phyloP scores from a whole-genome alignment of 2,888 invertebrate genomes.

The Polydesmus complanatus region DNA sequence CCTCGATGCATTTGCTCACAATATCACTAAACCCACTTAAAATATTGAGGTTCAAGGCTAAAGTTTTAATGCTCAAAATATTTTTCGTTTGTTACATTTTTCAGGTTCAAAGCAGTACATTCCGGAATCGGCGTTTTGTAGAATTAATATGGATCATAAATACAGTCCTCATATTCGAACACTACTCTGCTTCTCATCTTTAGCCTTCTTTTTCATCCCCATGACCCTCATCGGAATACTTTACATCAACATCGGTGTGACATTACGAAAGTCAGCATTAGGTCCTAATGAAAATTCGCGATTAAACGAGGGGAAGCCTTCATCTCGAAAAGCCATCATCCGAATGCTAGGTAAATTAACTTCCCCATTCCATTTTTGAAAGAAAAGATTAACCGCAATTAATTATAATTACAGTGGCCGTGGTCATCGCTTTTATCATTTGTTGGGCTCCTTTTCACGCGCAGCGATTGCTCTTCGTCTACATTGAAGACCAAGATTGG shows the following conservation, averaged over 20 bases:
- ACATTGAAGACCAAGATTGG: slow-evolving; percentile 33
- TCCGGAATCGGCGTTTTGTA: slow-evolving; percentile 64
- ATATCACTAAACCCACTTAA: too few species aligned
- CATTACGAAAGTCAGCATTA: slow-evolving; percentile 16
- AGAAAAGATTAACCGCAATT: neutral
- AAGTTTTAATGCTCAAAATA: too few species aligned
- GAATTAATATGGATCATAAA: slow-evolving; percentile 39
- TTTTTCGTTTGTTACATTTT: neutral
- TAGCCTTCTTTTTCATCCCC: slow-evolving; percentile 66
- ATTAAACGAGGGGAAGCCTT: slow-evolving; percentile 14
- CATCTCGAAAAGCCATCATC: slow-evolving; percentile 25
- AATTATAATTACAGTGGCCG: slow-evolving; percentile 52
- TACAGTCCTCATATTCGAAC: slow-evolving; percentile 46
- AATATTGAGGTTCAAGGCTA: too few species aligned
- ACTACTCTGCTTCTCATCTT: slow-evolving; percentile 62
- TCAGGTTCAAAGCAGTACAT: slow-evolving; percentile 16
- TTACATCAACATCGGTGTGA: slow-evolving; percentile 55
- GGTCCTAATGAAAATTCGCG: slow-evolving; percentile 5
- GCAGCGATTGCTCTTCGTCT: slow-evolving; percentile 70
- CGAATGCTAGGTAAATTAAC: slow-evolving; percentile 29
- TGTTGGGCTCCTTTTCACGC: slow-evolving; percentile 96
- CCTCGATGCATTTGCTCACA: too few species aligned
- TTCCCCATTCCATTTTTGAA: neutral
- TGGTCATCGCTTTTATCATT: slow-evolving; percentile 82
- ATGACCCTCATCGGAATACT: slow-evolving; percentile 57